Evolutionary conservation across 1,140 invertebrate species (phyloP), one percentile per base, ranked within the genome.

Genomic region (Aleiodes sp.): DNA sequence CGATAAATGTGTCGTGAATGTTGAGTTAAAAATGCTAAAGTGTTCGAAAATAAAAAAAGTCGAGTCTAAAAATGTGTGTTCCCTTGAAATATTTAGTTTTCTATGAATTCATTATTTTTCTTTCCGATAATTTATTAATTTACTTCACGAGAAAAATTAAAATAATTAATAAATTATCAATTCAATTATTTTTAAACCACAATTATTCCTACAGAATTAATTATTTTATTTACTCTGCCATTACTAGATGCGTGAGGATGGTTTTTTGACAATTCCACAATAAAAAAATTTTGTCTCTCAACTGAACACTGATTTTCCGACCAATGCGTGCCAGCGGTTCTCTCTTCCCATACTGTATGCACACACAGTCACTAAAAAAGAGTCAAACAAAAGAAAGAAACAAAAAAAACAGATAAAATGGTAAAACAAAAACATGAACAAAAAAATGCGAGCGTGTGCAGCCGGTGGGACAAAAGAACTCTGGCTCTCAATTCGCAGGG

Each of bases 401-500:
- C n/a, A 52, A 35, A 66, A 19, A 46, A 37, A 33, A 31, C 64
- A 19, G 21, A 19, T 29, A 14, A 29, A 46, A 31, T 16, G 16
- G 43, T 52, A 19, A 19, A 52, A 21, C 31, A 63, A 63, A 39
- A 63, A 63, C 39, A 43, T 16, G 39, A 63, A 19, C 14, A 33
- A 66, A 66, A 66, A 59, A 66, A 31, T 31, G 10, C 12, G 31
- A 35, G 6, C 46, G 64, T 19, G 28, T 66, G 64, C 46, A 66
- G 19, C 46, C 16, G 26, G 21, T 14, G 33, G 46, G 28, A 66
- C 64, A 66, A 66, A 66, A 66, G 64, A 59, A 66, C 16, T 26
- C 28, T 16, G 43, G 16, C 31, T 65, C 33, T 66, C 63, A 65
- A 65, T 65, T 65, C 63, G 41, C 63, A 52, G 46, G 46, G 46